Evolutionary conservation across 2,888 invertebrate species (phyloP), one percentile per base, ranked within the genome.

Genomic region (Rosalia funebris): DNA sequence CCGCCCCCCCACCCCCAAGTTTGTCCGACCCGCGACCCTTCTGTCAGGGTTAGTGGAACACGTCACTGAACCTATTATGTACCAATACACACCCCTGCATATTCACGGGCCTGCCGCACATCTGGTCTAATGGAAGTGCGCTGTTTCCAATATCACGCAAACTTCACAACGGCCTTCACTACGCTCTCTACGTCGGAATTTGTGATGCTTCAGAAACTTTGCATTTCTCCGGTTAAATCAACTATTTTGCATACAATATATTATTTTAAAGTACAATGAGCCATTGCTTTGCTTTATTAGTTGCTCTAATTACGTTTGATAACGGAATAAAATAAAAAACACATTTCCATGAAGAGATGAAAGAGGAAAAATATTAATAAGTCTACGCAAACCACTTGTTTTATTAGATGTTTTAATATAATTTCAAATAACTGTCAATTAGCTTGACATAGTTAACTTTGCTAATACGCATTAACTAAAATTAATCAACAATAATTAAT

Each of bases 1-100:
- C 70, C 71, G 62, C 58, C 70, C 67, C 61, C 48, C 52, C 39
- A 50, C 45, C 61, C 71, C 69, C 56, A 57, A 59, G 56, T 50
- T 42, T 46, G 58, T 61, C 63, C 50, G 60, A 68, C 66, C 71
- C 71, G 61, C 61, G 78, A 79, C 79, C 79, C 80, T 78, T 78
- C 80, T 77, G 80, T 79, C 81, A 81, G 81, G 81, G 82, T 82
- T 82, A 82, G 79, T 82, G 78, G 82, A 82, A 82, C 82, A 82
- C 82, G 81, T 81, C 82, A 81, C 80, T 81, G 82, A 81, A 82
- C 81, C 81, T 81, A 82, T 82, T 82, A 82, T 82, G 81, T 81
- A 80, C 80, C 80, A 72, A 75, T 75, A 74, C 72, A 73, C 73
- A 74, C 72, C 72, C 69, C 71, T 75, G 74, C 72, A 72, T 73